Evolutionary conservation across 2,797 vertebrate species (phyloP), one percentile per base, ranked within the genome.

Genomic region (Clarias laeviceps): DNA sequence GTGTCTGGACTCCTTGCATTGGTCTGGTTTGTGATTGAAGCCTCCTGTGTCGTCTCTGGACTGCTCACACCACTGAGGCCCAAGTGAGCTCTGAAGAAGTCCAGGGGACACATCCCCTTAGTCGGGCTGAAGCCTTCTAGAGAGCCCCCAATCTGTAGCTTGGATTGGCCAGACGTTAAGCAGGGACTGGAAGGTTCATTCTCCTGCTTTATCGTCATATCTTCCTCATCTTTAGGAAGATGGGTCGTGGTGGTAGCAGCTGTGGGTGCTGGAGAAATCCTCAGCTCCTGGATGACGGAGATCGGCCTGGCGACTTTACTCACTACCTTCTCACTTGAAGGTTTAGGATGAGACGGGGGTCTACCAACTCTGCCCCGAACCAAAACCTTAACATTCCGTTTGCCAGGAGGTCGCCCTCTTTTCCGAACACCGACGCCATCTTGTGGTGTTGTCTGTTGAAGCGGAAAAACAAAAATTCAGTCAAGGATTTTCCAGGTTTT

Each of bases 101-200:
- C 95, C 79, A 95, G 88, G 0, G 95, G 93, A 90, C 94, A 95
- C 59, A 95, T 86, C 0, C 94, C 94, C 88, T 95, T 96, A 69
- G 93, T 93, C 70, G 94, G 95, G 82, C 94, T 95, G 89, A 95
- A 94, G 17, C 92, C 91, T 0, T 91, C 88, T 76, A 94, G 70
- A 12, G 93, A 92, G 0, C 92, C 91, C 0, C 92, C 92, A 0
- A 93, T 88, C 59, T 87, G 80, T 17, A 89, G 74, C 80, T 89
- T 89, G 22, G 73, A 64, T 37, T 87, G 86, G 59, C 81, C 73
- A 22, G 87, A 79, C 32, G 85, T 68, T 8, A 88, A 80, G 54
- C 79, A 62, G 29, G 88, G 76, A 80, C 78, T 17, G 81, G 79
- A 84, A 57, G 74, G 24, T 87, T 86, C 86, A 11, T 37, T 82